phyloP scores from a whole-genome alignment of 2,113 vertebrate species.

The Leptodactylus fuscus region DNA sequence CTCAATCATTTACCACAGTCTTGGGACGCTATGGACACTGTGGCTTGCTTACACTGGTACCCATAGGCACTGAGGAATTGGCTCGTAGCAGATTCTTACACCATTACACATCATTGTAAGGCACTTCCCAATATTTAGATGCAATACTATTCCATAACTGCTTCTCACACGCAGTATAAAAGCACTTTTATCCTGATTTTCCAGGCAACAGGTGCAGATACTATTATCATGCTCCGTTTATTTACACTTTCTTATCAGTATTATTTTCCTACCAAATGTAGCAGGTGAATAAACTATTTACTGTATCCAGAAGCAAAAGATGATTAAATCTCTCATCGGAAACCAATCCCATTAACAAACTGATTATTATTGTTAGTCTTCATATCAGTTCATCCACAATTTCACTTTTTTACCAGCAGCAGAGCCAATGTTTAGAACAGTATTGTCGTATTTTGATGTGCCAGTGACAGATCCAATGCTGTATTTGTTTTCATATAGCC shows the following conservation, averaged over 20 bases:
- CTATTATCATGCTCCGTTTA: not conserved
- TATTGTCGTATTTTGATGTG: slow-evolving; percentile 32
- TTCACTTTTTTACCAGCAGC: not conserved
- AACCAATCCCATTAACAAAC: not conserved
- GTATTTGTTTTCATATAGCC: slow-evolving; percentile 34
- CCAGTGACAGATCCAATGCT: slow-evolving; percentile 18
- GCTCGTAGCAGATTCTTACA: too few species aligned
- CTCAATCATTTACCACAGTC: too few species aligned
- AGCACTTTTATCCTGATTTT: too few species aligned
- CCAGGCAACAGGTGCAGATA: not conserved
- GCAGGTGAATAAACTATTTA: not conserved
- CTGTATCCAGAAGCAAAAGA: not conserved
- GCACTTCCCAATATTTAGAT: too few species aligned
- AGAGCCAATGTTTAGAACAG: not conserved
- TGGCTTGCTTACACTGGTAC: too few species aligned
- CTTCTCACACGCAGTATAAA: too few species aligned
- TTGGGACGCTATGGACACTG: too few species aligned
- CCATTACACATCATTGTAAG: too few species aligned
- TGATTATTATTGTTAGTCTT: not conserved
- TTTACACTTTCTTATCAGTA: not conserved
- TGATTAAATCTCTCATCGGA: not conserved
- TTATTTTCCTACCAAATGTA: not conserved
- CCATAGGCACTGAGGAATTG: too few species aligned
- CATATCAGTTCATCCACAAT: not conserved
- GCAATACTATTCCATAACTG: too few species aligned